phyloP scores from a whole-genome alignment of 1,140 invertebrate genomes.

The Hetaerina americana region DNA sequence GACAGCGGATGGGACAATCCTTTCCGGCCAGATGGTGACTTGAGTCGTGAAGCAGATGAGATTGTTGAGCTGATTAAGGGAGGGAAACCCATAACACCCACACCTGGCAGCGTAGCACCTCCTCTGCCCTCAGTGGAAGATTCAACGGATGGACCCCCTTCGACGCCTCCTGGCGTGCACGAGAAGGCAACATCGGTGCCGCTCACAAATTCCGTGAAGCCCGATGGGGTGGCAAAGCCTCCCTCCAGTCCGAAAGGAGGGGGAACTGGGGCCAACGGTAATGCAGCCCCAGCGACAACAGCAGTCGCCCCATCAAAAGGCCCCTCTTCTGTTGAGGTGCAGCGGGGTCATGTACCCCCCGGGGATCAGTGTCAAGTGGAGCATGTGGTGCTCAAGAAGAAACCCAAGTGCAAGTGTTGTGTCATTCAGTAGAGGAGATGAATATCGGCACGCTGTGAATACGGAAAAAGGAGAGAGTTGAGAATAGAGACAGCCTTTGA shows the following conservation, averaged over 20 bases:
- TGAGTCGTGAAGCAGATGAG: conserved; percentile 88
- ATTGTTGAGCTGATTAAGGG: conserved; percentile 89
- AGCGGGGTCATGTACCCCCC: conserved; percentile 51
- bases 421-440: conserved; percentile 61
- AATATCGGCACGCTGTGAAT: too few species aligned
- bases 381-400: conserved; percentile 77
- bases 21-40: conserved; percentile 87
- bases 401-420: conserved; percentile 81
- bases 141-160: conserved; percentile 20
- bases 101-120: conserved; percentile 27
- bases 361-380: conserved; percentile 65
- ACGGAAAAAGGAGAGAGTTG: not conserved
- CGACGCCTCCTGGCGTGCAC: conserved; percentile 27
- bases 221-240: conserved; percentile 27
- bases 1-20: conserved; percentile 95
- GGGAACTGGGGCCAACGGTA: conserved; percentile 21
- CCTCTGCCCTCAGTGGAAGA: conserved; percentile 25
- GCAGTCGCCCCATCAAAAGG: conserved; percentile 25
- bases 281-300: conserved; percentile 23
- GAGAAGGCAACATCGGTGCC: conserved; percentile 11
- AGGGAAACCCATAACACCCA: conserved; percentile 68
- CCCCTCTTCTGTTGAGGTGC: conserved; percentile 53
- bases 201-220: conserved; percentile 18
- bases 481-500: not conserved
- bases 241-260: conserved; percentile 21